Base-by-base conservation (phyloP, 2,888 invertebrate species). In the Xestia ashworthii region DNA sequence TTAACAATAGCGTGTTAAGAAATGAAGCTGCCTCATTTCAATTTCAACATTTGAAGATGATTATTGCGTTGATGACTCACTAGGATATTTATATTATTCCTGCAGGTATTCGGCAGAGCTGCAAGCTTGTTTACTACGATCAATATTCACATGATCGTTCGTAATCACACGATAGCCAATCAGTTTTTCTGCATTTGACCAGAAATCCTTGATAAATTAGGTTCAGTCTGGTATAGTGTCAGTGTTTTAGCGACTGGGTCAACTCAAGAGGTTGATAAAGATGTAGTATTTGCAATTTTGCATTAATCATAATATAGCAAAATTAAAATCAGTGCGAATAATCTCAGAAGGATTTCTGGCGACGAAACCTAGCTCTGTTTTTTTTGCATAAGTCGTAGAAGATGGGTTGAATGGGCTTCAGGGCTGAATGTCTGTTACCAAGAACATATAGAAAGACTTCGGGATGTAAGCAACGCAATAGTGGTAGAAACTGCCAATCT, bases 141-240 rank as follows among this genome's bases (percentile, higher is more conserved):
- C 41, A 53, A 64, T 32, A 44, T 53, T 25, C 8, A 58, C 25
- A 67, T 16, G 25, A 14, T 48, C 41, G 22, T 60, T 48, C 41
- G 22, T 60, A 16, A 78, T 41, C 67, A 5, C 46, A 53, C n/a
- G 11, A 38, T 38, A 78, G 8, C 11, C 76, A 62, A 62, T 41
- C 16, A 78, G n/a, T 32, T n/a, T 19, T 25, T 41, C 25, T 48
- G 41, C 53, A 46, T 38, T 41, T 60, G 22, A 50, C 38, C 14
- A 44, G 14, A 74, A 48, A 41, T 48, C 78, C 48, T 78, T 78
- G 55, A 78, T 66, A 78, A 78, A 68, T 78, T 60, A 58, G 48
- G 32, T 32, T 32, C 32, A 32, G 32, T 32, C 32, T 32, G 32
- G 32, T 66, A 58, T 5, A 67, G 9, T 32, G 48, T 41, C 48